Percentiles rank a stretch among this genome's conserved stretches.
phyloP scores from a whole-genome alignment of 37 sponge, comb jelly and placozoan species.

The Ephydatia muelleri region DNA sequence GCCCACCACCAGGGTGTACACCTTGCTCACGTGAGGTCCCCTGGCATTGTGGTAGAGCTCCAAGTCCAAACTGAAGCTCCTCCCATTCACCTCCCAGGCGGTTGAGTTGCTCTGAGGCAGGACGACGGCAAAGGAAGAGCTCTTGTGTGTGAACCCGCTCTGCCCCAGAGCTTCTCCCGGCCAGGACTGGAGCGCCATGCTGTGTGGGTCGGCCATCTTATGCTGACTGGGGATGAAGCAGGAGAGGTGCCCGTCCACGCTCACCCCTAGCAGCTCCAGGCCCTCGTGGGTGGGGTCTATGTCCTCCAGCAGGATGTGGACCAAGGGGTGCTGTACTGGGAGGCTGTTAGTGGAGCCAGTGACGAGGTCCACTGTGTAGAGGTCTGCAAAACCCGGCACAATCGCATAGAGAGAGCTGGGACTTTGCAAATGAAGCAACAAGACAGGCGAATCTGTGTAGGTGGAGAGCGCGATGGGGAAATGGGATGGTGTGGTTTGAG shows the following conservation, averaged over 20 bases:
- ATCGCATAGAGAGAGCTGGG: neutral
- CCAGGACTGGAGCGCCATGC: constrained; percentile 44
- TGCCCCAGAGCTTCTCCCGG: constrained; percentile 26
- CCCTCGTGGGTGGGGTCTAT: constrained; percentile 61
- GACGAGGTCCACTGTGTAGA: constrained; percentile 33
- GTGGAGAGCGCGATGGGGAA: constrained; percentile 42
- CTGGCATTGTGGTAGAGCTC: constrained; percentile 1
- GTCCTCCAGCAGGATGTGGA: constrained; percentile 30
- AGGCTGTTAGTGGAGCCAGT: constrained; percentile 16
- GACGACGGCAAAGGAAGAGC: constrained; percentile 24
- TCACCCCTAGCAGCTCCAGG: constrained; percentile 41
- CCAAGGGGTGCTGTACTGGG: neutral
- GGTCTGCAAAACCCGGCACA: neutral
- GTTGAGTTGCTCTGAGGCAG: constrained; percentile 4
- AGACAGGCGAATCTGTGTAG: constrained; percentile 9
- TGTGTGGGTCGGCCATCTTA: neutral
- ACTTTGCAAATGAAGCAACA: constrained; percentile 18
- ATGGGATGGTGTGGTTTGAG: too few species aligned
- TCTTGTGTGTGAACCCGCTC: constrained; percentile 57
- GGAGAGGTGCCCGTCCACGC: constrained; percentile 35
- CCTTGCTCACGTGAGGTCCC: neutral
- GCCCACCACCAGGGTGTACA: neutral
- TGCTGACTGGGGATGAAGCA: constrained; percentile 18
- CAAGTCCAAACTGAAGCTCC: constrained; percentile 27
- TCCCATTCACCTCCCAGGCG: constrained; percentile 32